These are phyloP conservation scores for Drosophila bunnanda DNA, from an alignment of 2,888 invertebrate species.

Conservation along the genomic window DNA sequence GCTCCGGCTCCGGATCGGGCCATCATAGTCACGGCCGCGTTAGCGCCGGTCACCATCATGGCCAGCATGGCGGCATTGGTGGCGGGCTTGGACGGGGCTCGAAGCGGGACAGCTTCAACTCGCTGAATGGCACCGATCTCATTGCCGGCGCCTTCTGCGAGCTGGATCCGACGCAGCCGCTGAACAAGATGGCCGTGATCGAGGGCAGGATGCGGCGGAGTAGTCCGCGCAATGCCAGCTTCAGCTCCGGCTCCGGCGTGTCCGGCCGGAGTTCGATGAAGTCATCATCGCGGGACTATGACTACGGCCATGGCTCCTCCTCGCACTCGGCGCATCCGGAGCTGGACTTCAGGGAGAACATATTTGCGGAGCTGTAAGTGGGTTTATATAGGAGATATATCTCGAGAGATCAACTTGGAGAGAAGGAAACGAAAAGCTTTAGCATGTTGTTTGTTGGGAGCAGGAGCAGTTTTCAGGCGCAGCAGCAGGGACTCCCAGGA, in stretches of 20 bases:
- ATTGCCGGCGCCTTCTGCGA: conserved; percentile 83
- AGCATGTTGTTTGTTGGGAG: conserved; percentile 32
- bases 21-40: conserved; percentile 54
- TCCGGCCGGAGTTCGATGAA: conserved; percentile 82
- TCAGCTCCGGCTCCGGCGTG: conserved; percentile 79
- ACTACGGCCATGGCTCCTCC: conserved; percentile 80
- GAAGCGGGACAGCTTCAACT: conserved; percentile 83
- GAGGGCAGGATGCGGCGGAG: conserved; percentile 83
- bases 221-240: conserved; percentile 79
- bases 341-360: conserved; percentile 84
- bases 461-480: conserved; percentile 17
- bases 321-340: conserved; percentile 83
- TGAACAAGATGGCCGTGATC: conserved; percentile 84
- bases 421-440: conserved; percentile 49
- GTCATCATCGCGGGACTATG: conserved; percentile 80
- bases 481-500: not conserved
- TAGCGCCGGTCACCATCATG: conserved; percentile 24
- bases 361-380: conserved; percentile 83
- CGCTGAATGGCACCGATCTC: conserved; percentile 81
- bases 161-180: conserved; percentile 82
- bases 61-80: conserved; percentile 23
- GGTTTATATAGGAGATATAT: not conserved
- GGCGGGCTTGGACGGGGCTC: conserved; percentile 55
- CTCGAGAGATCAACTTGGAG: not conserved
- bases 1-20: conserved; percentile 68